Base-by-base conservation (phyloP, 2,113 vertebrate species). In the Macaca nemestrina region DNA sequence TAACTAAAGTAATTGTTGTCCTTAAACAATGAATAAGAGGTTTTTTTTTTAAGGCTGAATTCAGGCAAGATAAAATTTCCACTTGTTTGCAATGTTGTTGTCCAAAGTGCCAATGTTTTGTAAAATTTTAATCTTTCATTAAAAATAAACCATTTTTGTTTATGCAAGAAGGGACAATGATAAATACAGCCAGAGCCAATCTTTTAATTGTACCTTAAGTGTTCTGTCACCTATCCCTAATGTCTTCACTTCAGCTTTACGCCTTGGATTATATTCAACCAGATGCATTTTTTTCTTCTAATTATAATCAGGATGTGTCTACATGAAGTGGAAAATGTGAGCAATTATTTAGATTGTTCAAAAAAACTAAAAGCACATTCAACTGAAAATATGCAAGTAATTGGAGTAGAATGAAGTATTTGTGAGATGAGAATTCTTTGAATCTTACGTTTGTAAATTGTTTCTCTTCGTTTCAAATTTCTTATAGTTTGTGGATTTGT, bases 171-270 rank as follows among this genome's bases (percentile, higher is more conserved):
- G 32, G 83, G 48, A 43, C 97, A 94, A 82, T 96, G 88, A 96
- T 85, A 98, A 98, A 98, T 94, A 98, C 8, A 82, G 57, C 50
- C 93, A 88, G 50, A 97, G 52, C 45, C 67, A 87, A 38, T 94
- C 35, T 94, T 97, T 96, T 97, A 92, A 98, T 97, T 98, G 57
- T 84, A 92, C 52, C 73, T 97, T 94, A 97, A 97, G 67, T 93
- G 72, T 70, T 88, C 27, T 85, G 32, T 97, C 95, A 90, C 32
- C 40, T 93, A 14, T 90, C 92, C 48, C 82, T 97, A 95, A 85
- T 68, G 55, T 90, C 93, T 97, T 98, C 48, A 61, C 91, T 93
- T 97, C 72, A 97, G 81, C 64, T 97, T 93, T 95, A 70, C 89
- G 52, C 10, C 88, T 96, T 93, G 87, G 61, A 96, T 97, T 83